Percentiles rank a stretch among this genome's conserved stretches.
Evolutionary conservation across 1,140 invertebrate species (phyloP).

Genomic region (Drosophila kepulauana): DNA sequence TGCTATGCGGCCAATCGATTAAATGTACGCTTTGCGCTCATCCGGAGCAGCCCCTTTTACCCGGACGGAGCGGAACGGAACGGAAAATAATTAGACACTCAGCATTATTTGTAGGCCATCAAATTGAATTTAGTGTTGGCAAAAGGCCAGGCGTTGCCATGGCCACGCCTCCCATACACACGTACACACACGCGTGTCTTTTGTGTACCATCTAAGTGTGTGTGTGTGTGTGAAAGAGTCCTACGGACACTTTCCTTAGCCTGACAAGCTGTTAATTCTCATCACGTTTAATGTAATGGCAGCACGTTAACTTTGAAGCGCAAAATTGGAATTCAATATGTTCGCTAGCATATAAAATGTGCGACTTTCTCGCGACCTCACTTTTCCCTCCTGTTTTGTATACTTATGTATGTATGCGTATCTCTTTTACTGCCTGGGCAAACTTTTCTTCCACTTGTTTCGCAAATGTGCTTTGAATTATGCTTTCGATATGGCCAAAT

Average conservation of each 20-base stretch:
- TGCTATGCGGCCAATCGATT: constrained; percentile 25
- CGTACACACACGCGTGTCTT: constrained; percentile 9
- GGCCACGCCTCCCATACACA: constrained; percentile 47
- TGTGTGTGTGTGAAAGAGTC: constrained; percentile 10
- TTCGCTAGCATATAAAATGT: constrained; percentile 71
- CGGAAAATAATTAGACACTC: constrained; percentile 81
- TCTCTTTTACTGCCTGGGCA: constrained; percentile 28
- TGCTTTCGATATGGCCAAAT: constrained; percentile 37
- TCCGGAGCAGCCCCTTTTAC: background rate
- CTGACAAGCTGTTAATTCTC: constrained; percentile 76
- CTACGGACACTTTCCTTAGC: constrained; percentile 27
- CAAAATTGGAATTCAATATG: constrained; percentile 82
- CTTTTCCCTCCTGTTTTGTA: background rate
- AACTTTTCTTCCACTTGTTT: constrained; percentile 44
- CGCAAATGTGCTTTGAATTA: constrained; percentile 63
- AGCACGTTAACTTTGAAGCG: constrained; percentile 79
- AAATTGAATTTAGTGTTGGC: constrained; percentile 79
- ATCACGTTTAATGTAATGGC: constrained; percentile 82
- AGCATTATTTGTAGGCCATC: constrained; percentile 80
- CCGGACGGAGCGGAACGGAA: constrained; percentile 36
- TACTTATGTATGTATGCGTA: constrained; percentile 34
- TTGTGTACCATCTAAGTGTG: constrained; percentile 25
- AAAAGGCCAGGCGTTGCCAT: constrained; percentile 64
- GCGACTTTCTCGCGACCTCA: constrained; percentile 25
- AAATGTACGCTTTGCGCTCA: constrained; percentile 9